phyloP scores from a whole-genome alignment of 2,113 vertebrate species.

The Nansenia antarctica region DNA sequence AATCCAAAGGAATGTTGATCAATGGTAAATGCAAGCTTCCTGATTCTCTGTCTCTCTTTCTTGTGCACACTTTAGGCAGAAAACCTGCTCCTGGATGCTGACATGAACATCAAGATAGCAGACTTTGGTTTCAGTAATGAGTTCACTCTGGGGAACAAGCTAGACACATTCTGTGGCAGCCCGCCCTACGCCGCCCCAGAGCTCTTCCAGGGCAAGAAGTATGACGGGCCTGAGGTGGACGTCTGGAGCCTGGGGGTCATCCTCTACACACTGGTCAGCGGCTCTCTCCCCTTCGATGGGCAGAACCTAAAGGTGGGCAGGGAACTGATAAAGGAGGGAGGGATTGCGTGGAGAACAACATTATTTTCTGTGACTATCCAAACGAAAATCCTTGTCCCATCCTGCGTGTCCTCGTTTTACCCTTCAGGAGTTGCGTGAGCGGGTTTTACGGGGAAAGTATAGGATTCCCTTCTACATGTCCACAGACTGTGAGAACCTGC shows the following conservation, averaged over 20 bases:
- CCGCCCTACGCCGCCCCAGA: conserved; percentile 83
- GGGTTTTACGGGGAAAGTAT: conserved; percentile 82
- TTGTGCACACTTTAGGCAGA: conserved; percentile 82
- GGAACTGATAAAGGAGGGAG: not conserved
- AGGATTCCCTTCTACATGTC: conserved; percentile 86
- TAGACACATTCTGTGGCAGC: conserved; percentile 83
- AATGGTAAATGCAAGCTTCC: not conserved
- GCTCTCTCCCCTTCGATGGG: conserved; percentile 82
- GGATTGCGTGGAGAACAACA: not conserved
- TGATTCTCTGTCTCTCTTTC: not conserved
- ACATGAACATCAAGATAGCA: conserved; percentile 86
- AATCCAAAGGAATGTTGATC: not conserved
- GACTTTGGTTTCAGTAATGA: conserved; percentile 86
- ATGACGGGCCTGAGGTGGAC: conserved; percentile 82
- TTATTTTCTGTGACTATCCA: not conserved
- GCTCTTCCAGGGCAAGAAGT: conserved; percentile 85
- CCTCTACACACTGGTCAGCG: conserved; percentile 84
- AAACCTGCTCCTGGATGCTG: conserved; percentile 81
- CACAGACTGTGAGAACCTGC: conserved; percentile 84
- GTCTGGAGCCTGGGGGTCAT: conserved; percentile 86
- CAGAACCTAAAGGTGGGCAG: conserved; percentile 81
- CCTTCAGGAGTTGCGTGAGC: conserved; percentile 78
- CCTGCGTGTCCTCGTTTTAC: not conserved
- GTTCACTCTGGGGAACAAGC: conserved; percentile 82
- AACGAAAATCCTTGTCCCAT: not conserved